Conservation (phyloP, 2,888 invertebrate species). For the Scaptomyza caliginosa region DNA sequence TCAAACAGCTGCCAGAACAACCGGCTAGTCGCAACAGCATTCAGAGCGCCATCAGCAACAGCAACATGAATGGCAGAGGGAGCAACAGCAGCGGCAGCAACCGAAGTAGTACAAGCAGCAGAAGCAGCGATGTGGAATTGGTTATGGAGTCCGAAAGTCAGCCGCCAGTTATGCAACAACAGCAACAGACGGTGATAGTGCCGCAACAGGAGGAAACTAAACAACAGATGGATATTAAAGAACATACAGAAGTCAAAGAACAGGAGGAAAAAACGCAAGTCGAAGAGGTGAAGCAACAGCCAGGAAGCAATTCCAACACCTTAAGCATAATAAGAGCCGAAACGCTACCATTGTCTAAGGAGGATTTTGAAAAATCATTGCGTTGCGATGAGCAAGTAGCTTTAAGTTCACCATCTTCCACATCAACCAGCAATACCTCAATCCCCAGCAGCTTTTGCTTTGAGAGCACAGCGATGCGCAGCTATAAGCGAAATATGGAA, state of each 20-base stretch:
- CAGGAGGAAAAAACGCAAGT: neutral
- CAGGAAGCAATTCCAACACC: neutral
- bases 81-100: conserved; percentile 56
- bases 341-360: conserved; percentile 55
- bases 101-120: conserved; percentile 23
- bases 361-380: conserved; percentile 67
- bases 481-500: conserved; percentile 58
- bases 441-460: neutral
- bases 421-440: neutral
- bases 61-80: conserved; percentile 25
- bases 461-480: neutral
- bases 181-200: neutral
- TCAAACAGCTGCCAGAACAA: neutral
- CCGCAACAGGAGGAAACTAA: neutral
- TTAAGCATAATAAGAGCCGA: conserved; percentile 65
- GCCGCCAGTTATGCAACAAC: neutral
- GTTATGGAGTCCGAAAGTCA: conserved; percentile 21
- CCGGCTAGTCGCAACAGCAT: conserved; percentile 29
- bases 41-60: conserved; percentile 27
- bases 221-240: neutral
- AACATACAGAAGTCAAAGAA: neutral
- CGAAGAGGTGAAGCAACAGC: neutral
- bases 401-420: conserved; percentile 15
- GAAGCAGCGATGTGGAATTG: conserved; percentile 64
- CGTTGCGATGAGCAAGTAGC: conserved; percentile 48